Evolutionary conservation across 2,888 invertebrate genomes (phyloP), one percentile per base, ranked within the genome.

Genomic region (Drosophila yooni): DNA sequence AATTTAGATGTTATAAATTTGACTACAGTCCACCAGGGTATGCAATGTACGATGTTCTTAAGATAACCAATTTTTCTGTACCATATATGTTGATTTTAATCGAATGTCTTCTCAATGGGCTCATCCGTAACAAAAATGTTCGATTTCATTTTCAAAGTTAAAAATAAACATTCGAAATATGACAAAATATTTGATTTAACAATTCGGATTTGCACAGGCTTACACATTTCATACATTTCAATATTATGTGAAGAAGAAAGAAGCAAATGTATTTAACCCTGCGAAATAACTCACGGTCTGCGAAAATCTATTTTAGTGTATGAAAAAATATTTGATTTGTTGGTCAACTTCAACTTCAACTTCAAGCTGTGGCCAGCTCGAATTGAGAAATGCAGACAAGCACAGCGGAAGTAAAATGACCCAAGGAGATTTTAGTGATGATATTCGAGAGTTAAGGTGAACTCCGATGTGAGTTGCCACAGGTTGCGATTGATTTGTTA

Each of bases 401-500:
- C 25, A 50, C 70, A 75, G 78, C 83, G 84, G 86, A 85, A 80
- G 81, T 85, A 88, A 84, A 75, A 75, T 72, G 81, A 61, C 74
- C 82, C 71, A 77, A 76, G 70, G 79, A 74, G 82, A 25, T 15
- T 25, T 70, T 68, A 57, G 15, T 18, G 25, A 46, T 46, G 46
- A 25, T 25, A 13, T 46, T 48, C 52, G 13, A 10, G 46, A 38
- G 58, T 21, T 40, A 18, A 60, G 69, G 68, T 70, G 46, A 59
- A 51, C 36, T 57, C 15, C 36, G 50, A 21, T 27, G 48, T 52
- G 48, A 53, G 63, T 54, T 68, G 71, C 61, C 64, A 65, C 69
- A 66, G 74, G 75, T 81, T 70, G 83, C 86, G 85, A 84, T 84
- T 84, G 84, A 84, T 84, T 84, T 84, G 88, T 81, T 85, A 81